Percentiles rank a stretch among this genome's conserved stretches.
These are phyloP conservation scores for Brachypodius melanocephalos DNA, from an alignment of 2,113 vertebrate genomes.

Conservation along the genomic window DNA sequence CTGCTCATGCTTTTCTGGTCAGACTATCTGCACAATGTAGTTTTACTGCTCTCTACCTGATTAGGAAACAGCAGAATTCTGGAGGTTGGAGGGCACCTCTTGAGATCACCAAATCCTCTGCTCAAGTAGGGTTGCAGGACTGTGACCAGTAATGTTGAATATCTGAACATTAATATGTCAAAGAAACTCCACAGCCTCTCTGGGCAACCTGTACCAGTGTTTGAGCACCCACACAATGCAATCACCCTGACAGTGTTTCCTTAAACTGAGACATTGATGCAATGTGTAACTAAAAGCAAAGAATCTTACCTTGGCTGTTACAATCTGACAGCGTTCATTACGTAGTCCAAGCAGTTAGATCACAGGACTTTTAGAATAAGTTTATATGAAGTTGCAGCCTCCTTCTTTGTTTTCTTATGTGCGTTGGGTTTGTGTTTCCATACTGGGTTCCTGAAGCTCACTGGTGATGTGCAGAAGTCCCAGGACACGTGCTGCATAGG, in stretches of 20 bases:
- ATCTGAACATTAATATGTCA: not conserved
- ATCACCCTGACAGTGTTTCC: not conserved
- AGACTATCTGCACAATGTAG: not conserved
- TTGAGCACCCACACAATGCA: not conserved
- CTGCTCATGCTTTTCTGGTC: not conserved
- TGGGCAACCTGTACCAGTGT: not conserved
- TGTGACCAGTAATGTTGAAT: not conserved
- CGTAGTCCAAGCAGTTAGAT: not conserved
- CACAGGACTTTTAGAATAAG: not conserved
- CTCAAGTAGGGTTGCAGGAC: not conserved
- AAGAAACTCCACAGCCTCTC: not conserved
- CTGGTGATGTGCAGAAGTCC: not conserved
- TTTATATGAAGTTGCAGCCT: not conserved
- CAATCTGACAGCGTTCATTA: not conserved
- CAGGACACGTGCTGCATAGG: not conserved
- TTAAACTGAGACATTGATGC: not conserved
- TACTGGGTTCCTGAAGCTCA: not conserved
- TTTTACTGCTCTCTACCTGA: not conserved
- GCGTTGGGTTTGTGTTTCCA: not conserved
- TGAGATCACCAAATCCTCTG: not conserved
- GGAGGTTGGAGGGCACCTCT: not conserved
- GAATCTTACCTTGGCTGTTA: not conserved
- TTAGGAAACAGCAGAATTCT: not conserved
- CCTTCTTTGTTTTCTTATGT: not conserved
- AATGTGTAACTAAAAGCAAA: not conserved